phyloP scores from a whole-genome alignment of 2,113 vertebrate genomes.

The Barbus barbus region DNA sequence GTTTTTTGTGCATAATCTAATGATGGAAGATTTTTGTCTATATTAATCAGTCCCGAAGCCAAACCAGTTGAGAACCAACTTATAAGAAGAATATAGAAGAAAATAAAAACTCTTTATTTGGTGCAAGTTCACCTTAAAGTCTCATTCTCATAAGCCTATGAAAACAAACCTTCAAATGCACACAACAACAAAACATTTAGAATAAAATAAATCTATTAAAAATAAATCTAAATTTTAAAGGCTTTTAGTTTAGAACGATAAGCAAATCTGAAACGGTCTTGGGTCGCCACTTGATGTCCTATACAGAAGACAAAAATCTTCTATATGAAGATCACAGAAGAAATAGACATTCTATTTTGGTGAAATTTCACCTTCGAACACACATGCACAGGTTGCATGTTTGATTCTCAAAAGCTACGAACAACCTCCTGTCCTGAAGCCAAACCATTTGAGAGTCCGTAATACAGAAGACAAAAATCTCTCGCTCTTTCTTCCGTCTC shows the following conservation, averaged over 20 bases:
- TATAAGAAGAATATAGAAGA: too few species aligned
- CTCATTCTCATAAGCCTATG: not conserved
- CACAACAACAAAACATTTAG: not conserved
- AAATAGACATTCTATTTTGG: not conserved
- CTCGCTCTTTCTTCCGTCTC: not conserved
- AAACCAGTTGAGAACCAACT: not conserved
- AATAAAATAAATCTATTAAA: not conserved
- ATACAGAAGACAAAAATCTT: not conserved
- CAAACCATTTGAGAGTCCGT: not conserved
- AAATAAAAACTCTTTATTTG: too few species aligned
- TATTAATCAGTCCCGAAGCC: not conserved
- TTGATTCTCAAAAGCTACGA: not conserved
- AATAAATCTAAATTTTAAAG: too few species aligned
- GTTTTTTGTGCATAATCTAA: too few species aligned
- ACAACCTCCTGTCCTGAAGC: not conserved
- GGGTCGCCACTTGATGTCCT: not conserved
- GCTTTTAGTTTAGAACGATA: not conserved
- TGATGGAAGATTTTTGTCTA: too few species aligned
- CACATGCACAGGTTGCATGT: too few species aligned
- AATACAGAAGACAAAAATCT: slow-evolving; percentile 21
- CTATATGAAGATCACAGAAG: not conserved
- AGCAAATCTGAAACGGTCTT: not conserved
- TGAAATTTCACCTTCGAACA: not conserved
- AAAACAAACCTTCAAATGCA: too few species aligned
- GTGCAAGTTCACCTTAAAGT: not conserved